These are phyloP conservation scores for Phainopepla nitens DNA, from an alignment of 2,113 vertebrate genomes.

Conservation along the genomic window DNA sequence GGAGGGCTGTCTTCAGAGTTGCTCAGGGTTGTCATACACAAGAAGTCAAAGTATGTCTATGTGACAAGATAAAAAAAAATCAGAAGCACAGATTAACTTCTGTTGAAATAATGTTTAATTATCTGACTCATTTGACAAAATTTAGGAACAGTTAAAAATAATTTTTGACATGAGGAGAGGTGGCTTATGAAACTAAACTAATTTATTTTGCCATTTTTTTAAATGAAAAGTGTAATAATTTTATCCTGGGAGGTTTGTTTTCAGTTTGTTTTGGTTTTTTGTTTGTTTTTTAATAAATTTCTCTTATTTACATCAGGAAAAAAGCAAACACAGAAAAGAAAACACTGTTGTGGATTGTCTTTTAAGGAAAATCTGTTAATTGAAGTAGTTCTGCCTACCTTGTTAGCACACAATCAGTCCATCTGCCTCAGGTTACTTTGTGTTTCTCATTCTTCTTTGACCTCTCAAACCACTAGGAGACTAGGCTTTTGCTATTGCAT, in stretches of 20 bases:
- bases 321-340: background rate
- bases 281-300: background rate
- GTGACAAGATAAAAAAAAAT: background rate
- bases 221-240: background rate
- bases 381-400: background rate
- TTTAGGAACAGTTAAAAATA: conserved; percentile 30
- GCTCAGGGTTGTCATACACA: background rate
- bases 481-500: background rate
- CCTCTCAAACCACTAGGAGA: background rate
- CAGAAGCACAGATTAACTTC: background rate
- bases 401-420: background rate
- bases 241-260: background rate
- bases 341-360: background rate
- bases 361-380: background rate
- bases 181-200: background rate
- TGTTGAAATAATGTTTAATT: background rate
- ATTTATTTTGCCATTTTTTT: background rate
- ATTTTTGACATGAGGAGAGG: background rate
- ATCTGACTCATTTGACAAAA: conserved; percentile 40
- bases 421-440: background rate
- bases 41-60: background rate
- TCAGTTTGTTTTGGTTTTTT: background rate
- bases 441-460: background rate
- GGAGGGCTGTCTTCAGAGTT: background rate
- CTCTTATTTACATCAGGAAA: background rate